Conservation (phyloP, 2,888 invertebrate species). For the Ptychoptera contaminata region DNA sequence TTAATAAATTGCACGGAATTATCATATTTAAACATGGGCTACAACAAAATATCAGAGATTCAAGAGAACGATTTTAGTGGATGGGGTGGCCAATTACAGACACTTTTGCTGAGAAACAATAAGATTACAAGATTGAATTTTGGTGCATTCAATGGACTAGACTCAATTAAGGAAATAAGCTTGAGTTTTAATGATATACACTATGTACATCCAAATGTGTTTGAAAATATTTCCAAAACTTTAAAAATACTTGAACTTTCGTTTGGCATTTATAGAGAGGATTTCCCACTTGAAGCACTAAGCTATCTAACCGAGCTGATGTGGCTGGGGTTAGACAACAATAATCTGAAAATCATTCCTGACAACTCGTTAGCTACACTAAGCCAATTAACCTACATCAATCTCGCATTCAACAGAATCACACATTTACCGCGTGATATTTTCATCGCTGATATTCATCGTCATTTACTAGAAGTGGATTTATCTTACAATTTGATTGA, state of each 20-base stretch:
- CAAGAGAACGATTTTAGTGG: conserved; percentile 57
- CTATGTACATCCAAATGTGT: conserved; percentile 65
- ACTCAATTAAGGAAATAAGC: conserved; percentile 71
- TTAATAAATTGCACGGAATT: conserved; percentile 57
- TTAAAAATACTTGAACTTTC: conserved; percentile 74
- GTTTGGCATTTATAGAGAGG: conserved; percentile 66
- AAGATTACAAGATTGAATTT: conserved; percentile 57
- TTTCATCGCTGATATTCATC: conserved; percentile 52
- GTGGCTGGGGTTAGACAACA: conserved; percentile 78
- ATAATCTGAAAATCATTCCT: conserved; percentile 60
- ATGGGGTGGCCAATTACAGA: conserved; percentile 67
- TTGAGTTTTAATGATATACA: conserved; percentile 81
- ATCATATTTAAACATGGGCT: conserved; percentile 76
- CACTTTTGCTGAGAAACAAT: conserved; percentile 70
- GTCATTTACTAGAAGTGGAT: conserved; percentile 59
- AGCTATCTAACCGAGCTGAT: conserved; percentile 56
- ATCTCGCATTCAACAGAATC: conserved; percentile 73
- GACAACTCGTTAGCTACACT: conserved; percentile 54
- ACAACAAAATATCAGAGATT: conserved; percentile 68
- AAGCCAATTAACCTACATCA: conserved; percentile 59
- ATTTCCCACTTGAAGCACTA: conserved; percentile 60
- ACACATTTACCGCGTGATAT: conserved; percentile 50
- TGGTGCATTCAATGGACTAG: conserved; percentile 55
- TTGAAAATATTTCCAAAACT: conserved; percentile 57
- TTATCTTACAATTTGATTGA: conserved; percentile 68